Evolutionary conservation across 1,140 invertebrate genomes (phyloP).

Genomic region (Bombus superbus): DNA sequence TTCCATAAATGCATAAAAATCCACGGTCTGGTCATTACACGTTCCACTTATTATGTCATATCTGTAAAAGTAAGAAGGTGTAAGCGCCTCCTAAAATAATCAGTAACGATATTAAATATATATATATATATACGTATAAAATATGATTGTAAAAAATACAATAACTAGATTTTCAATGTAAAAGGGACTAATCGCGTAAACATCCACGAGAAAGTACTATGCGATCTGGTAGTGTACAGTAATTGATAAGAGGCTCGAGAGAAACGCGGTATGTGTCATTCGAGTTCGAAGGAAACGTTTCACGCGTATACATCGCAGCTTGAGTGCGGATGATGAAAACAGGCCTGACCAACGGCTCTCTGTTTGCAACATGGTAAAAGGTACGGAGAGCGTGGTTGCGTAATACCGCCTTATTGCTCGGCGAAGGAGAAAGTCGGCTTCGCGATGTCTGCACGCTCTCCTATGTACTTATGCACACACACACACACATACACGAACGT

Average conservation of each 20-base stretch:
- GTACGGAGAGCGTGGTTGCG: slow-evolving; percentile 53
- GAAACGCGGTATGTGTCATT: background rate
- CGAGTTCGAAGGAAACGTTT: slow-evolving; percentile 3
- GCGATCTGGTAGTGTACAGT: too few relatives aligned
- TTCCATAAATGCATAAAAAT: too few relatives aligned
- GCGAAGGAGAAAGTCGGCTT: slow-evolving; percentile 61
- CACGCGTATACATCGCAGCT: background rate
- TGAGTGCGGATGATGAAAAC: slow-evolving; percentile 30
- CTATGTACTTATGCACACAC: background rate
- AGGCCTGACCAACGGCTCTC: slow-evolving; percentile 27
- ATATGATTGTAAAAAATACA: too few relatives aligned
- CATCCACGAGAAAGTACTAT: background rate
- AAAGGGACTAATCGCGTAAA: background rate
- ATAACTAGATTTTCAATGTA: too few relatives aligned
- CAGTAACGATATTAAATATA: too few relatives aligned
- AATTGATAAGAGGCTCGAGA: background rate
- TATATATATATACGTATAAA: too few relatives aligned
- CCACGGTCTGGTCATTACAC: too few relatives aligned
- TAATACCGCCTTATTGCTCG: slow-evolving; percentile 53
- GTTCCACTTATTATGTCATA: too few relatives aligned
- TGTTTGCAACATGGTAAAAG: slow-evolving; percentile 45
- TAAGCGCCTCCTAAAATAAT: too few relatives aligned
- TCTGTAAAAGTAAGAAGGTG: too few relatives aligned
- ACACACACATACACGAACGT: background rate
- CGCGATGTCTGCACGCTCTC: slow-evolving; percentile 44